Evolutionary conservation across 2,888 invertebrate species (phyloP).

Genomic region (Lithophane semibrunnea): DNA sequence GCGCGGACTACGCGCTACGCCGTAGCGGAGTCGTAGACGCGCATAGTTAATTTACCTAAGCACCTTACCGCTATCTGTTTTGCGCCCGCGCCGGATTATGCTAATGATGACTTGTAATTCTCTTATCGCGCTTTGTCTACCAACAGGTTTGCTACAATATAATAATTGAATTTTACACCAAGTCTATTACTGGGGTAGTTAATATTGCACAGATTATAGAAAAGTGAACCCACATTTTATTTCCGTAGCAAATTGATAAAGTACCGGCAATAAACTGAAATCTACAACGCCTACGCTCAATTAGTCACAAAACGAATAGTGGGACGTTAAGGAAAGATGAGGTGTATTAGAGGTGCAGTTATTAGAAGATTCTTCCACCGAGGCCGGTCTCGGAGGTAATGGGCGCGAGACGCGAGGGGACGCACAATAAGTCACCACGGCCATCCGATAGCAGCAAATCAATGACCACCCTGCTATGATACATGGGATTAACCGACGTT

Average conservation of each 20-base stretch:
- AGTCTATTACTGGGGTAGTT: slow-evolving; percentile 32
- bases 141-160: slow-evolving; percentile 74
- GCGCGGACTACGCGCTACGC: slow-evolving; percentile 69
- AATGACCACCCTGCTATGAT: slow-evolving; percentile 89
- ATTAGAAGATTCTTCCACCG: slow-evolving; percentile 67
- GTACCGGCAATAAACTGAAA: slow-evolving; percentile 71
- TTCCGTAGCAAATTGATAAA: slow-evolving; percentile 66
- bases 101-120: slow-evolving; percentile 86
- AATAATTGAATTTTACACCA: slow-evolving; percentile 64
- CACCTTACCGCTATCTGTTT: slow-evolving; percentile 89
- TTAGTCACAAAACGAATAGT: slow-evolving; percentile 90
- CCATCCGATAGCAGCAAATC: slow-evolving; percentile 87
- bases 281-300: slow-evolving; percentile 89
- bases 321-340: slow-evolving; percentile 80
- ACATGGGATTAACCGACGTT: slow-evolving; percentile 87
- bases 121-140: slow-evolving; percentile 87
- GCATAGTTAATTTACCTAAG: slow-evolving; percentile 87
- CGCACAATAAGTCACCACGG: slow-evolving; percentile 86
- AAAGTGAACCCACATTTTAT: slow-evolving; percentile 7
- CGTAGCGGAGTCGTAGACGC: slow-evolving; percentile 73
- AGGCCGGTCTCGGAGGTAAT: slow-evolving; percentile 77
- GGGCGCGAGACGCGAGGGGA: slow-evolving; percentile 82
- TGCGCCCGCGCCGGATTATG: slow-evolving; percentile 88
- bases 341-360: slow-evolving; percentile 81
- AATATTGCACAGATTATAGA: slow-evolving; percentile 24